Conservation (phyloP, 2,113 vertebrate genomes). For the Epinephelus fuscoguttatus region DNA sequence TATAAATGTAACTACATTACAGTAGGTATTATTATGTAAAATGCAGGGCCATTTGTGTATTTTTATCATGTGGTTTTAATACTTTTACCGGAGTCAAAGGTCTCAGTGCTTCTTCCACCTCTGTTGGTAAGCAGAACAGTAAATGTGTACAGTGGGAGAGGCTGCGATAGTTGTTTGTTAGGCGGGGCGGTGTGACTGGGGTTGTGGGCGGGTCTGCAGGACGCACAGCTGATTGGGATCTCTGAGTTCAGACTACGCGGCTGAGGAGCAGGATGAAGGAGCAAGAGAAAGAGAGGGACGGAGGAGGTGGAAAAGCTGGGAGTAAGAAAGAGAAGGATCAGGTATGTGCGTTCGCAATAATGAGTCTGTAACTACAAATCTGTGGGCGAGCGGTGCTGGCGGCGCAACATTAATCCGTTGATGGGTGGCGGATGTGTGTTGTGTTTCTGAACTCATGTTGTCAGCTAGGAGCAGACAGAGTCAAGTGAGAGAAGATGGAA, state of each 20-base stretch:
- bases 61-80: no score
- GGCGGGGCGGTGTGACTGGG: not conserved
- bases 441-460: not conserved
- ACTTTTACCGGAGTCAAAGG: no score
- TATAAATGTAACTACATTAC: no score
- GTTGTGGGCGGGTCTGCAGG: conserved; percentile 32
- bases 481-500: not conserved
- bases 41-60: no score
- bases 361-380: no score
- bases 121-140: no score
- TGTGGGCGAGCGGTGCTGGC: not conserved
- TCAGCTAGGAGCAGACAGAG: not conserved
- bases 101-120: no score
- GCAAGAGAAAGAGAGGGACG: conserved; percentile 47
- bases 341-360: conserved; percentile 54
- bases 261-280: conserved; percentile 33
- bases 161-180: not conserved
- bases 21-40: no score
- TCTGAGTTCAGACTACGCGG: not conserved
- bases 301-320: conserved; percentile 13
- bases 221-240: not conserved
- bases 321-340: conserved; percentile 69
- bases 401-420: no score
- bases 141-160: no score
- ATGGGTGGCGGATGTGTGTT: not conserved